Evolutionary conservation across 2,797 vertebrate species (phyloP), one percentile per base, ranked within the genome.

Genomic region (Pangasius mekongensis): DNA sequence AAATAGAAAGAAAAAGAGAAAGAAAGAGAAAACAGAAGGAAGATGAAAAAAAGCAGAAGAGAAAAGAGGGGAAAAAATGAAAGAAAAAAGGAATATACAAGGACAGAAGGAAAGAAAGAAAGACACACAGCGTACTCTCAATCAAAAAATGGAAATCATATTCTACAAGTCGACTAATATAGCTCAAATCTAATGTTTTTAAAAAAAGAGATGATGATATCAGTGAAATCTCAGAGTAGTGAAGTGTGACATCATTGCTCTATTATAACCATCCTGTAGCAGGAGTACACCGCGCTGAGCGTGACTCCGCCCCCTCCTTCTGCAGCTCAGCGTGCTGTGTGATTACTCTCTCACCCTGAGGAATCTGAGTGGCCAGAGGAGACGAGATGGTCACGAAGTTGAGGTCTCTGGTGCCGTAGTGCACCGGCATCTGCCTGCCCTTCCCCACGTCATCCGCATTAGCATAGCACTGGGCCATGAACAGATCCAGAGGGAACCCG

Each of bases 301-400:
- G 54, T 52, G 74, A 30, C 74, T 24, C 74, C 47, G 6, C 47
- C 47, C 74, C 74, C 74, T 74, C 0, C 11, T 2, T 14, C 24
- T 76, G 43, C 73, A 27, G 39, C 2, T 22, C n/a, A 33, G 52
- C 5, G 0, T 36, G 56, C 78, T 39, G 56, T 60, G 3, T 1
- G 24, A 22, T 20, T 20, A 20, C 62, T 69, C 47, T n/a, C 88
- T 96, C 92, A 98, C 98, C 98, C 93, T 99, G 98, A 0, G 98
- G 98, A 90, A 99, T 96, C 94, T 99, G 98, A 0, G 98, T 99
- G 90, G 98, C 98, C 92, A 99, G 93, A 0, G 98, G 98, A 47
- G 98, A 99, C 0, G 98, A 99, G 93, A 99, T 99, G 90, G 98
- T 98, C 90, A 99, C 96, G 0, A 99, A 99, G 91, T 98, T 96